phyloP scores from a whole-genome alignment of 2,888 invertebrate genomes.

The Brenthis daphne region DNA sequence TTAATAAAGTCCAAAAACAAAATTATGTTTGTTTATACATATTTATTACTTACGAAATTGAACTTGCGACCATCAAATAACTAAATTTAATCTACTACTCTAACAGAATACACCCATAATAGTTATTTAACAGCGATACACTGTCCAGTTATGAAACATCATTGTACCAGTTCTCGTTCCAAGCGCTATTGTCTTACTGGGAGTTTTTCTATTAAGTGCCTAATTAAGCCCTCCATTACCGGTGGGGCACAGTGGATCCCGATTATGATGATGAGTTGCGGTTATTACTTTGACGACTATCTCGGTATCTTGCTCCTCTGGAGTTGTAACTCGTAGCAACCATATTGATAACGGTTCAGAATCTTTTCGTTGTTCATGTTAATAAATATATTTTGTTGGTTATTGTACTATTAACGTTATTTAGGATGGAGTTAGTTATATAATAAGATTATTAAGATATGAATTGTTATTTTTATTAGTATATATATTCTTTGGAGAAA shows the following conservation, averaged over 20 bases:
- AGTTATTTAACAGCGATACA: background rate
- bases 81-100: background rate
- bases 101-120: background rate
- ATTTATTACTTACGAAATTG: background rate
- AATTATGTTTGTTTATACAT: too few species aligned
- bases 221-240: slow-evolving; percentile 55
- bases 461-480: too few species aligned
- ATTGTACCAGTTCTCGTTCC: slow-evolving; percentile 24
- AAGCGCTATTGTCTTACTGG: slow-evolving; percentile 20
- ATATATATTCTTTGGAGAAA: too few species aligned
- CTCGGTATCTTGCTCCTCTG: slow-evolving; percentile 8
- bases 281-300: slow-evolving; percentile 40
- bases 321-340: background rate
- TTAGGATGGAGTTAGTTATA: background rate
- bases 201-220: slow-evolving; percentile 58
- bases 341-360: slow-evolving; percentile 12
- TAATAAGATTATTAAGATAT: background rate
- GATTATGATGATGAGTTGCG: slow-evolving; percentile 42
- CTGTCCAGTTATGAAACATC: slow-evolving; percentile 35
- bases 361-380: background rate
- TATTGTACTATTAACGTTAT: background rate
- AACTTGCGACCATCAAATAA: background rate
- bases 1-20: too few species aligned
- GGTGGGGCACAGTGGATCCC: slow-evolving; percentile 36
- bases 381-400: background rate